Conservation (phyloP, 2,113 vertebrate genomes). For the Microtus richardsoni region DNA sequence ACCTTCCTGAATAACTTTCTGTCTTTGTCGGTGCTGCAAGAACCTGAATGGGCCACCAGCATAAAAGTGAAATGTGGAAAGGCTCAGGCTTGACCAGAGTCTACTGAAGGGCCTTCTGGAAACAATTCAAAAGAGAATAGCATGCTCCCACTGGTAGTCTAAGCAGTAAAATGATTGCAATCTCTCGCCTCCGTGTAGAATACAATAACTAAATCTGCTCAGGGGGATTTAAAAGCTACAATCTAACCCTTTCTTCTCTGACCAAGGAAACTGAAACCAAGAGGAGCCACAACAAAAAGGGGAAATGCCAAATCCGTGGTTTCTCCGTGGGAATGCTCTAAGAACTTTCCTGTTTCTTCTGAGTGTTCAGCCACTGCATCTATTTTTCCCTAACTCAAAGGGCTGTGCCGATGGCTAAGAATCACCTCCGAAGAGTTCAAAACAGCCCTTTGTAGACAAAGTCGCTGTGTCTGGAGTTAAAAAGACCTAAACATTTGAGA, state of each 20-base stretch:
- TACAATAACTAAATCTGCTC: not conserved
- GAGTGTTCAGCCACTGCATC: not conserved
- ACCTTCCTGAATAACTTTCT: not conserved
- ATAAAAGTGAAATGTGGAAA: not conserved
- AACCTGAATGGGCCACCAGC: not conserved
- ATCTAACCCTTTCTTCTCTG: constrained; percentile 23
- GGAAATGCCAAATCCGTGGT: not conserved
- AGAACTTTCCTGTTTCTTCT: not conserved
- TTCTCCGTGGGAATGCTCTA: not conserved
- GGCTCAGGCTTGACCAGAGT: not conserved
- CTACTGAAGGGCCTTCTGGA: not conserved
- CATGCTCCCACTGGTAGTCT: not conserved
- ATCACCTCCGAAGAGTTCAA: constrained; percentile 18
- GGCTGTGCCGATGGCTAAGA: not conserved
- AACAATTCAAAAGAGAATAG: not conserved
- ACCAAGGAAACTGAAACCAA: constrained; percentile 32
- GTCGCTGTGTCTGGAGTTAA: not conserved
- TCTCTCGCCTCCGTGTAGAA: not conserved
- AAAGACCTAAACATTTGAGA: constrained; percentile 14
- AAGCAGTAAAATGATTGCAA: not conserved
- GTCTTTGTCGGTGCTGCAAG: not conserved
- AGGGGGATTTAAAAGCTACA: not conserved
- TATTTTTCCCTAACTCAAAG: not conserved
- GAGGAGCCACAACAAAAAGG: not conserved
- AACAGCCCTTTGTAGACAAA: not conserved